A percentile compares a stretch with the other conserved stretches of the same genome.
phyloP scores from a whole-genome alignment of 2,797 vertebrate genomes.

The Parotocinclus haroldoi region DNA sequence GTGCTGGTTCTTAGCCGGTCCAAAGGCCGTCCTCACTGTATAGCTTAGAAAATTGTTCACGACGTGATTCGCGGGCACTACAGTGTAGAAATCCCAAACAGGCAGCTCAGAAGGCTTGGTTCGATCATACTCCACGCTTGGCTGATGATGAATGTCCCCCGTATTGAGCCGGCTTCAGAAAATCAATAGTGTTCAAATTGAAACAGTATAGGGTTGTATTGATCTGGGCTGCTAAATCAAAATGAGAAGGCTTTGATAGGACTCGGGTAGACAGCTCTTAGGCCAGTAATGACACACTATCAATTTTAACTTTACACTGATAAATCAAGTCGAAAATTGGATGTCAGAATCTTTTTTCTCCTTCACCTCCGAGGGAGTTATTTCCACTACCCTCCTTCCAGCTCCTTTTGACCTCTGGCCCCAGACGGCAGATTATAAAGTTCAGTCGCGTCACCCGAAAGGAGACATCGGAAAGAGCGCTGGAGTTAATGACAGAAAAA shows the following conservation, averaged over 20 bases:
- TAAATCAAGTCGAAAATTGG: slow-evolving; percentile 99
- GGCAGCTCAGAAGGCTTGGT: slow-evolving; percentile 54
- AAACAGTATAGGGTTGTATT: slow-evolving; percentile 99
- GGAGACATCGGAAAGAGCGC: slow-evolving; percentile 76
- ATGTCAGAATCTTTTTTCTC: slow-evolving; percentile 76
- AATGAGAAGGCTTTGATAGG: slow-evolving; percentile 90
- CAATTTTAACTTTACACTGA: slow-evolving; percentile 98
- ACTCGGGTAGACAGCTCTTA: slow-evolving; percentile 87
- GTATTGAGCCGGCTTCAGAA: slow-evolving; percentile 84
- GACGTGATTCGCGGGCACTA: slow-evolving; percentile 2
- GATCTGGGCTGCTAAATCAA: slow-evolving; percentile 93
- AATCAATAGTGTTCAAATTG: slow-evolving; percentile 99
- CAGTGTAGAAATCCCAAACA: slow-evolving; percentile 55
- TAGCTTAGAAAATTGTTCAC: slow-evolving; percentile 7
- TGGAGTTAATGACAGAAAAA: slow-evolving; percentile 62
- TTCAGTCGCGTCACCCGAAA: slow-evolving; percentile 80
- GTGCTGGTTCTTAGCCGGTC: too few species aligned
- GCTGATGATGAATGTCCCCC: slow-evolving; percentile 90
- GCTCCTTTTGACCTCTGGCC: slow-evolving; percentile 84
- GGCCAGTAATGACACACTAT: slow-evolving; percentile 94
- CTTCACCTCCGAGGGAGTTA: slow-evolving; percentile 76
- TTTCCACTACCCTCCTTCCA: slow-evolving; percentile 77
- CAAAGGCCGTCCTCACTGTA: slow-evolving; percentile 7
- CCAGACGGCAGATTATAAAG: slow-evolving; percentile 90
- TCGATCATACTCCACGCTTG: slow-evolving; percentile 77